Conservation (phyloP, 2,888 invertebrate species). For the Cyrtodaria siliqua region DNA sequence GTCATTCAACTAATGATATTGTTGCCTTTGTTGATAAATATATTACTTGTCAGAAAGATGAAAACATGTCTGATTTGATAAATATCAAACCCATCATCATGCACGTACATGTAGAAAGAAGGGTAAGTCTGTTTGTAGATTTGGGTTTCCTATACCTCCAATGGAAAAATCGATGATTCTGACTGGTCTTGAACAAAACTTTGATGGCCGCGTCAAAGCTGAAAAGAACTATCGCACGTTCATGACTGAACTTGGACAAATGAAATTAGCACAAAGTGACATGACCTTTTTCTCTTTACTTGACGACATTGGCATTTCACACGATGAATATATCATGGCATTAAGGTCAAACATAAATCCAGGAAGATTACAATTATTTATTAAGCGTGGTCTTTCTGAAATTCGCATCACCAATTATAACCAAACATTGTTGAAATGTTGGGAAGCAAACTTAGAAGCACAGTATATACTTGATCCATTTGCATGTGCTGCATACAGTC, state of each 20-base stretch:
- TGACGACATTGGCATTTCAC: no score
- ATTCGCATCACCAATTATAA: slow-evolving; percentile 61
- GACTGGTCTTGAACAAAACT: background rate
- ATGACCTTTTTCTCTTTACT: no score
- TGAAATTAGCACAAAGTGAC: no score
- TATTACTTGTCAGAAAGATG: slow-evolving; percentile 22
- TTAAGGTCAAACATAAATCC: background rate
- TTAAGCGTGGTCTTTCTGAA: slow-evolving; percentile 39
- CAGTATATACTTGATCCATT: slow-evolving; percentile 35
- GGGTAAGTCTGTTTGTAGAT: slow-evolving; percentile 36
- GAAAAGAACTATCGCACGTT: slow-evolving; percentile 15
- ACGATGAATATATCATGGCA: slow-evolving; percentile 6
- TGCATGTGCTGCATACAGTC: slow-evolving; percentile 57
- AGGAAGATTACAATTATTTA: slow-evolving; percentile 34
- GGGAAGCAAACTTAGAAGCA: slow-evolving; percentile 58
- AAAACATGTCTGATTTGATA: slow-evolving; percentile 6
- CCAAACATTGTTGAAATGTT: slow-evolving; percentile 39
- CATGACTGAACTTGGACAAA: background rate
- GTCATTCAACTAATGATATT: background rate
- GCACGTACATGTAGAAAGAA: slow-evolving; percentile 23
- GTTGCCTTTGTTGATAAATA: slow-evolving; percentile 19
- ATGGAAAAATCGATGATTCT: slow-evolving; percentile 8
- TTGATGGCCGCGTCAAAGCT: background rate
- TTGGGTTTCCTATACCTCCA: slow-evolving; percentile 32
- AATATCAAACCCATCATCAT: slow-evolving; percentile 40